Conservation (phyloP, 2,888 invertebrate genomes). For the Tenthredo livida region DNA sequence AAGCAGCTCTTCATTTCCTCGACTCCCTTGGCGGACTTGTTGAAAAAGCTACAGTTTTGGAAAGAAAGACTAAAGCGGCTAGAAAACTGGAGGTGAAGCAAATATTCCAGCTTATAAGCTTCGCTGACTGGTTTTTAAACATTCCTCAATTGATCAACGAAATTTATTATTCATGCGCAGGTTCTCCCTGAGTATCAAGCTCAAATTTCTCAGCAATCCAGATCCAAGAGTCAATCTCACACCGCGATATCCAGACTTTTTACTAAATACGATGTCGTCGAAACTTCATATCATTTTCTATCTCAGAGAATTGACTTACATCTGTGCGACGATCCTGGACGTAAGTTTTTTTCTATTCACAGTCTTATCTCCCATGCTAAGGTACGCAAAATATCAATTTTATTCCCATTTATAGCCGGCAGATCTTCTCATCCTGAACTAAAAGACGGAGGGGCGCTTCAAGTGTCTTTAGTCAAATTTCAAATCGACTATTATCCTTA, state of each 20-base stretch:
- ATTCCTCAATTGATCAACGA: conserved; percentile 15
- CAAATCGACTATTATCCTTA: conserved; percentile 98
- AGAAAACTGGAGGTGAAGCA: conserved; percentile 86
- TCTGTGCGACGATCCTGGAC: conserved; percentile 96
- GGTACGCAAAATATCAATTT: not conserved
- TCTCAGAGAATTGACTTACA: conserved; percentile 97
- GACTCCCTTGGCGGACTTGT: conserved; percentile 92
- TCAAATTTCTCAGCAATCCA: conserved; percentile 83
- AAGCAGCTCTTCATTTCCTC: conserved; percentile 94
- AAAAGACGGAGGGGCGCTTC: conserved; percentile 94
- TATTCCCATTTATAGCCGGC: conserved; percentile 81
- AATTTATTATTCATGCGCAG: conserved; percentile 70
- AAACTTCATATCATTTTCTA: conserved; percentile 98
- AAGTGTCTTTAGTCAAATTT: conserved; percentile 92
- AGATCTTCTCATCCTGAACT: conserved; percentile 91
- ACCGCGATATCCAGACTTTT: conserved; percentile 84
- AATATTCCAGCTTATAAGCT: conserved; percentile 26
- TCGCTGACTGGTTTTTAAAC: not conserved
- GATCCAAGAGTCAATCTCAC: conserved; percentile 75
- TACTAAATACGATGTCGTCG: conserved; percentile 94
- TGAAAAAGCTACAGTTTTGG: conserved; percentile 88
- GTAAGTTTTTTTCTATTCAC: conserved; percentile 79
- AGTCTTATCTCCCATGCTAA: not conserved
- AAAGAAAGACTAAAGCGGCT: conserved; percentile 90
- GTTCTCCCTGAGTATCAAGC: conserved; percentile 88